Conservation (phyloP, 2,888 invertebrate species). For the Barypeithes pellucidus region DNA sequence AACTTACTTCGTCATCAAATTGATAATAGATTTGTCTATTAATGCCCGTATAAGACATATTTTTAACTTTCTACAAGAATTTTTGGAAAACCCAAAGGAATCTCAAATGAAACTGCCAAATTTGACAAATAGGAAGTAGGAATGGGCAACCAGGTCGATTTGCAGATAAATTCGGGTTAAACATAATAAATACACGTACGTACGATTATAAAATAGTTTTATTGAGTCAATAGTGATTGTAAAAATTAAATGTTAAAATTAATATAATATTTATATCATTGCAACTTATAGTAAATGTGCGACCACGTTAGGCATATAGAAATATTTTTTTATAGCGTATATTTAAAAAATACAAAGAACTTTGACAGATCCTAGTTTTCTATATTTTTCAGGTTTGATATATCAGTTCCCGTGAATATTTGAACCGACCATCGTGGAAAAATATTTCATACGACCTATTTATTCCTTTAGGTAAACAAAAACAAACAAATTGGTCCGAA, state of each 20-base stretch:
- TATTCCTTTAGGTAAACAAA: no score
- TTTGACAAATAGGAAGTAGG: neutral
- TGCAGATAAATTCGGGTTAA: no score
- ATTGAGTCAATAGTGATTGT: slow-evolving; percentile 68
- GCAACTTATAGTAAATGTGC: slow-evolving; percentile 62
- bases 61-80: neutral
- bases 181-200: neutral
- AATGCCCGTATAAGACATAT: slow-evolving; percentile 6
- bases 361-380: neutral
- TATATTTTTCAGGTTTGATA: neutral
- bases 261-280: slow-evolving; percentile 48
- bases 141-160: neutral
- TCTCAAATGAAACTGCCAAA: neutral
- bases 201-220: slow-evolving; percentile 69
- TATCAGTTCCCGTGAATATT: neutral
- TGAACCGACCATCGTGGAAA: no score
- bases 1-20: neutral
- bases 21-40: neutral
- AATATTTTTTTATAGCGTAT: slow-evolving; percentile 53
- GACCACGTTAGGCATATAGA: slow-evolving; percentile 67
- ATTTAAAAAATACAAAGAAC: neutral
- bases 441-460: no score
- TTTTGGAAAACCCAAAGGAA: neutral
- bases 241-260: slow-evolving; percentile 52
- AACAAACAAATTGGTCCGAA: no score